These are phyloP conservation scores for Hybognathus amarus DNA, from an alignment of 2,797 vertebrate species.

Conservation along the genomic window DNA sequence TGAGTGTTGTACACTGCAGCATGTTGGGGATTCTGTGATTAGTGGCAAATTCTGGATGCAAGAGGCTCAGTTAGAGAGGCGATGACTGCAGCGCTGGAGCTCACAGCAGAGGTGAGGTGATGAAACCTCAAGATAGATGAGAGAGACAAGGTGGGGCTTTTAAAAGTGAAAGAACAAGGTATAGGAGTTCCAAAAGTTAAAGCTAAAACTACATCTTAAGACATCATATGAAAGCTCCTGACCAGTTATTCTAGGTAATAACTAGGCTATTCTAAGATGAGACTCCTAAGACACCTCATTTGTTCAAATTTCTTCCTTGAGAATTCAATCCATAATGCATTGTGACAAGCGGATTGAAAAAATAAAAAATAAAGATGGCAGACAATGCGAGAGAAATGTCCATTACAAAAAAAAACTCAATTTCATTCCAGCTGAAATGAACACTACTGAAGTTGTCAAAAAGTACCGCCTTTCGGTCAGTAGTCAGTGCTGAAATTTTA, in stretches of 20 bases:
- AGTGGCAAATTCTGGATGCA: conserved; percentile 38
- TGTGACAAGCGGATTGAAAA: background rate
- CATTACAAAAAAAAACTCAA: background rate
- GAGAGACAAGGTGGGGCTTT: conserved; percentile 16
- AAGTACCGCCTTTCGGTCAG: no score
- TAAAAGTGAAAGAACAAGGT: conserved; percentile 5
- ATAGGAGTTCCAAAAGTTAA: background rate
- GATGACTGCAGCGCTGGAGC: conserved; percentile 29
- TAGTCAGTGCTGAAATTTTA: no score
- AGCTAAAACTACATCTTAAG: background rate
- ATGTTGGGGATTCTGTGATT: conserved; percentile 36
- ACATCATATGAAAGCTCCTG: background rate
- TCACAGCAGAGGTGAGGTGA: conserved; percentile 39
- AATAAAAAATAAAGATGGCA: background rate
- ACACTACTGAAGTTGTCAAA: background rate
- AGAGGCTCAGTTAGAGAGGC: conserved; percentile 33
- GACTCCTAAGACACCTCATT: background rate
- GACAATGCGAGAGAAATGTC: background rate
- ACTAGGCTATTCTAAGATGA: background rate
- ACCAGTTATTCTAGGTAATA: background rate
- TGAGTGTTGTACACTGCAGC: conserved; percentile 30
- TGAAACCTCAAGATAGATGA: conserved; percentile 36
- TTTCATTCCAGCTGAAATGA: background rate
- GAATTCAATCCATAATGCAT: background rate
- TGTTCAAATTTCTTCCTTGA: background rate